These are phyloP conservation scores for Dallia pectoralis DNA, from an alignment of 2,797 vertebrate species.

Conservation along the genomic window DNA sequence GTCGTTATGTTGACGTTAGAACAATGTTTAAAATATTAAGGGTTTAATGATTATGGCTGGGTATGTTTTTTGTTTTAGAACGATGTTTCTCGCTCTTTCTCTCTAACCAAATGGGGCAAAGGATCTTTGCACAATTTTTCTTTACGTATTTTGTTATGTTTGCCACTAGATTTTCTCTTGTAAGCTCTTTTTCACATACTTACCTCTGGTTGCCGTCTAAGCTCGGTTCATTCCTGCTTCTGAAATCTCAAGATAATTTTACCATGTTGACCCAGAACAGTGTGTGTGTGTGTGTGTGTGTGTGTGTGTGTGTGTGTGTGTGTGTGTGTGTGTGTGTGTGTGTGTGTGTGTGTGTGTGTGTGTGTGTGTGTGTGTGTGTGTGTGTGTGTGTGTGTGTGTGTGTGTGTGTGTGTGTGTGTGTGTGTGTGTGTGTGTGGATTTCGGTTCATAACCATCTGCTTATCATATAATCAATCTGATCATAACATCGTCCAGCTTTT, in stretches of 20 bases:
- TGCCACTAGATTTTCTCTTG: too few relatives aligned
- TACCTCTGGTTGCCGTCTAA: too few relatives aligned
- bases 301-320: not conserved
- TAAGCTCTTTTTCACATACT: not conserved
- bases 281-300: not conserved
- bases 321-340: not conserved
- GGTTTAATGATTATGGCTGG: not conserved
- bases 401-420: not conserved
- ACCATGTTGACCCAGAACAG: too few relatives aligned
- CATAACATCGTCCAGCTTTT: not conserved
- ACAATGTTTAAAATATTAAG: not conserved
- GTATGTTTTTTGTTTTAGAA: too few relatives aligned
- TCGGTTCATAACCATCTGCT: not conserved
- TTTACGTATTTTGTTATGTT: not conserved
- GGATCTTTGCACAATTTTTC: constrained; percentile 29
- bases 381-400: not conserved
- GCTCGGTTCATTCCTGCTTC: not conserved
- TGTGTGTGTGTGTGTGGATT: not conserved
- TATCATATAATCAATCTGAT: constrained; percentile 2
- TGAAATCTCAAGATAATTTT: too few relatives aligned
- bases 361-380: not conserved
- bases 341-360: not conserved
- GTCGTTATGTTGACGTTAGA: not conserved
- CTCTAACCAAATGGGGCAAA: constrained; percentile 7
- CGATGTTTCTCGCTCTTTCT: constrained; percentile 3